Percentiles rank a stretch among this genome's conserved stretches.
phyloP scores from a whole-genome alignment of 2,888 invertebrate genomes.

The Drosophila subquinaria region DNA sequence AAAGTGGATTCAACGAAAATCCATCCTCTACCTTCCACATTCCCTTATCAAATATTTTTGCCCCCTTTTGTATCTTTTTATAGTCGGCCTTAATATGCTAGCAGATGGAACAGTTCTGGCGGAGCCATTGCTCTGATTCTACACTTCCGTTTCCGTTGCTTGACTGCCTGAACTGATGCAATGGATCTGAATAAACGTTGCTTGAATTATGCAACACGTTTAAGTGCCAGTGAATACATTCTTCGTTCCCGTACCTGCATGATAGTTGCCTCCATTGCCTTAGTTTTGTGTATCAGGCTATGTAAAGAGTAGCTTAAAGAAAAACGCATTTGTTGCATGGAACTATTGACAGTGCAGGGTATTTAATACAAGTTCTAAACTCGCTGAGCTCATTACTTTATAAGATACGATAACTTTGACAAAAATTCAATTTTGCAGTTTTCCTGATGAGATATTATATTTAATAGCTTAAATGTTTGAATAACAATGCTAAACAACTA shows the following conservation, averaged over 20 bases:
- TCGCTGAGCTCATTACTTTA: background rate
- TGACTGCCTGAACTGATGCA: conserved; percentile 44
- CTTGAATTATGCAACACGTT: conserved; percentile 75
- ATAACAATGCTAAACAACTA: no score
- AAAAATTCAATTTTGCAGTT: no score
- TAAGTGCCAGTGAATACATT: conserved; percentile 67
- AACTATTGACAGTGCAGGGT: conserved; percentile 50
- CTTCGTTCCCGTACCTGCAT: conserved; percentile 30
- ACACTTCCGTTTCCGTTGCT: conserved; percentile 63
- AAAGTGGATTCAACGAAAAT: conserved; percentile 27
- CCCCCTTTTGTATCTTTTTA: conserved; percentile 19
- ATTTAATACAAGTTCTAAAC: conserved; percentile 17
- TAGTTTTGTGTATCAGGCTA: background rate
- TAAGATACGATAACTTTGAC: no score
- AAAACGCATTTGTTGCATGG: conserved; percentile 42
- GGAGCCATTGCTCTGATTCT: conserved; percentile 41
- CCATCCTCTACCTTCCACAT: background rate
- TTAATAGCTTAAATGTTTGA: no score
- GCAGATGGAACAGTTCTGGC: conserved; percentile 35
- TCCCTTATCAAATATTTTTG: conserved; percentile 9
- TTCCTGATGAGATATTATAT: no score
- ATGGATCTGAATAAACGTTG: conserved; percentile 70
- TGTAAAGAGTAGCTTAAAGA: background rate
- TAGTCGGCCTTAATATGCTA: conserved; percentile 30
- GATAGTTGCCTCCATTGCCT: background rate